Base-by-base conservation (phyloP, 1,140 invertebrate genomes). In the Subanguina moxae region DNA sequence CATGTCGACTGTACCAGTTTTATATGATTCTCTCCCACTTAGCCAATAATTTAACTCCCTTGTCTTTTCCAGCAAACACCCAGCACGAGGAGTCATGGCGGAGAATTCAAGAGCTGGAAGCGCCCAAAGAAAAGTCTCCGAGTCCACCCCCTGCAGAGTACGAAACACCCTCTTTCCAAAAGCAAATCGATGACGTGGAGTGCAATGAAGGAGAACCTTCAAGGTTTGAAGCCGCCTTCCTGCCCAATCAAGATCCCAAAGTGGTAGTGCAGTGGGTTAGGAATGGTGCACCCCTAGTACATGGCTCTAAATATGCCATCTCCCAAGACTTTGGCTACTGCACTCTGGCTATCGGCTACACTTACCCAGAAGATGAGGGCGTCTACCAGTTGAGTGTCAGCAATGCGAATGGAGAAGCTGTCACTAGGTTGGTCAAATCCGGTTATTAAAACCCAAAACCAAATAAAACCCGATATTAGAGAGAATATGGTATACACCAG, bases 251-350 rank as follows among this genome's bases (percentile, higher is more conserved):
- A 30, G 94, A 98, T 84, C 88, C 92, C 0, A 90, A 89, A 7
- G 94, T 98, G 92, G 89, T 87, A 82, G 90, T 98, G 5, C 93
- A 97, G 75, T 98, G 95, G 95, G 91, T 94, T 80, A 90, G 92
- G 25, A 95, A 99, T 84, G 93, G 93, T 52, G 86, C 89, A 73
- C 90, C 84, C 27, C 80, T 94, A 9, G 72, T 66, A 17, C 76
- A 82, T 27, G 80, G 80, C 19, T 75, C 67, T 5, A 81, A 81
- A 42, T 81, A 80, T 56, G 76, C 78, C 7, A 81, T 82, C 21
- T 59, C 72, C 11, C 70, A 52, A 45, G 93, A 97, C 80, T 95
- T 96, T 83, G 93, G 93, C 46, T 94, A 94, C 82, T 92, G 94
- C 43, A 90, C 91, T 56, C 86, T 97, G 65, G 93, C 95, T 83